Percentiles rank a stretch among this genome's conserved stretches.
phyloP scores from a whole-genome alignment of 2,888 invertebrate species.

The Alitta virens region DNA sequence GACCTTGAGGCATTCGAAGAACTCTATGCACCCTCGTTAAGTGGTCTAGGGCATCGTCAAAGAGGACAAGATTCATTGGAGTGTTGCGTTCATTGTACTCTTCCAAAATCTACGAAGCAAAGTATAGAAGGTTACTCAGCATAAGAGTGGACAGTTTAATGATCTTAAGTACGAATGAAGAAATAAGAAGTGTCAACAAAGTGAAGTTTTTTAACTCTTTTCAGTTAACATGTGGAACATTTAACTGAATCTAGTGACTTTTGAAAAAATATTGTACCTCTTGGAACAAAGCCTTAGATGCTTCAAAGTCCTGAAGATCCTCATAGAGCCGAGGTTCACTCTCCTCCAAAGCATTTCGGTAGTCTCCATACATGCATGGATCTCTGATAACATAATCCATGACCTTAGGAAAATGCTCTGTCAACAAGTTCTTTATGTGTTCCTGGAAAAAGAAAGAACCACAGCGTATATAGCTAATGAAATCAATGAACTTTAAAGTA shows the following conservation, averaged over 20 bases:
- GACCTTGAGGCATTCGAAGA: conserved; percentile 78
- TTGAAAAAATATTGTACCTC: conserved; percentile 73
- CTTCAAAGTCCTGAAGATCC: conserved; percentile 85
- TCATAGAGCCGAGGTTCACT: conserved; percentile 80
- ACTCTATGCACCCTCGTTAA: conserved; percentile 82
- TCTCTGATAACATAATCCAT: conserved; percentile 74
- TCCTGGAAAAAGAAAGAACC: conserved; percentile 31
- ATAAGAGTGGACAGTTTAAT: too few relatives aligned
- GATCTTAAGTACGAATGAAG: too few relatives aligned
- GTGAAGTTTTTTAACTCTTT: too few relatives aligned
- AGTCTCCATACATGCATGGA: conserved; percentile 85
- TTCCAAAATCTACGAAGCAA: conserved; percentile 68
- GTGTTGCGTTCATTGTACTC: conserved; percentile 75
- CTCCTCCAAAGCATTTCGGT: conserved; percentile 79
- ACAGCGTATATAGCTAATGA: too few relatives aligned
- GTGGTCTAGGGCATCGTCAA: conserved; percentile 89
- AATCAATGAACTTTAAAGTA: too few relatives aligned
- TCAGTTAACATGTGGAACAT: too few relatives aligned
- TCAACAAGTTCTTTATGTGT: conserved; percentile 56
- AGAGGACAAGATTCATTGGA: conserved; percentile 79
- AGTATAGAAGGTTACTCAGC: too few relatives aligned
- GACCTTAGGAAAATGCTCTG: conserved; percentile 54
- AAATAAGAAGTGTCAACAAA: too few relatives aligned
- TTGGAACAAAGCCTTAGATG: conserved; percentile 81
- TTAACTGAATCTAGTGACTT: too few relatives aligned